These are phyloP conservation scores for Chiroxiphia lanceolata DNA, from an alignment of 2,797 vertebrate species.

Conservation along the genomic window DNA sequence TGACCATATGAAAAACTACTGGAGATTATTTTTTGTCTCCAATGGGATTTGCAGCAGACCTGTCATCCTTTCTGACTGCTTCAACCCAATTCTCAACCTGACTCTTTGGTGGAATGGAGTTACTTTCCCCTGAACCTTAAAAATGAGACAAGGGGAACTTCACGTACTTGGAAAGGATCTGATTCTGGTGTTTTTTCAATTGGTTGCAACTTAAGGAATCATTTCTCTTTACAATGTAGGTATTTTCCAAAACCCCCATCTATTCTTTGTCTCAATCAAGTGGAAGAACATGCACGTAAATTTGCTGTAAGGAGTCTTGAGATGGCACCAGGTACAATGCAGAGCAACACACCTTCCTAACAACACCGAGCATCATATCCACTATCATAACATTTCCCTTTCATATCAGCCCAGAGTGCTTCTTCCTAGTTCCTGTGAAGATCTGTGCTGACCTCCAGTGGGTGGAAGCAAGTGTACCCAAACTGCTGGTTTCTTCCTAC, in stretches of 20 bases:
- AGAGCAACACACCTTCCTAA: neutral
- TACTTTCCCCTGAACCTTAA: neutral
- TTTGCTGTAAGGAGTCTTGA: neutral
- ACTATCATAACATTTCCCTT: neutral
- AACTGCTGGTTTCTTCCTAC: neutral
- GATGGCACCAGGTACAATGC: neutral
- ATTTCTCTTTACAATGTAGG: neutral
- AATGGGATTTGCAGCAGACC: neutral
- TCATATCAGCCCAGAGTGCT: neutral
- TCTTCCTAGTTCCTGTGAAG: neutral
- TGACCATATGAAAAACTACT: neutral
- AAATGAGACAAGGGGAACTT: neutral
- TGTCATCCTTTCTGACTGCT: neutral
- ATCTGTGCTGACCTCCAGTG: constrained; percentile 65
- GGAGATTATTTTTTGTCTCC: neutral
- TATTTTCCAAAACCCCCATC: neutral
- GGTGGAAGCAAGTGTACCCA: neutral
- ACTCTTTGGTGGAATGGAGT: neutral
- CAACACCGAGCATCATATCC: neutral
- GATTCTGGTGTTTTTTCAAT: neutral
- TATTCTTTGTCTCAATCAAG: neutral
- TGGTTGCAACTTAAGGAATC: neutral
- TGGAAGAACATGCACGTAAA: neutral
- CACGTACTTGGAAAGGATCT: neutral
- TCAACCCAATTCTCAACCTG: neutral